phyloP scores from a whole-genome alignment of 2,888 invertebrate species.

The Pristionchus exspectatus region DNA sequence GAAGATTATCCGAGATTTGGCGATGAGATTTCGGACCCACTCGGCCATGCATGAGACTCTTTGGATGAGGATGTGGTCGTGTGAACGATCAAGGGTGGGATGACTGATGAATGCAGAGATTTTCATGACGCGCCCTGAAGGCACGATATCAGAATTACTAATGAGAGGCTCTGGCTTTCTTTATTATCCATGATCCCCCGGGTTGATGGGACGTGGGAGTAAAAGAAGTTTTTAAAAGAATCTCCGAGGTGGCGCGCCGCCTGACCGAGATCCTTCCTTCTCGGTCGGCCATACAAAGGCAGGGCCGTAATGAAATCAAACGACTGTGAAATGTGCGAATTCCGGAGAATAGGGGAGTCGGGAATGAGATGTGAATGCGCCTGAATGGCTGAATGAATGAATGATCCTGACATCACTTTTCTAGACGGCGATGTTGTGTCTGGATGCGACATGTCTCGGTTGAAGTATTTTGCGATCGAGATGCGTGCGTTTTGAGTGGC shows the following conservation, averaged over 20 bases:
- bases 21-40: not conserved
- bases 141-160: not conserved
- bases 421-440: not conserved
- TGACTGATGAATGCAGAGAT: not conserved
- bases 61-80: not conserved
- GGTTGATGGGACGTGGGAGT: not conserved
- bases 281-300: not conserved
- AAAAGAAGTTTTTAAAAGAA: not conserved
- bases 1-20: not conserved
- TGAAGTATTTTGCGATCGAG: not conserved
- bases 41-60: not conserved
- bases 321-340: not conserved
- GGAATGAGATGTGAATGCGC: not conserved
- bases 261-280: conserved; percentile 3
- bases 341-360: not conserved
- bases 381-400: not conserved
- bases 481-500: not conserved
- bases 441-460: not conserved
- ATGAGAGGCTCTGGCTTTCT: not conserved
- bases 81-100: not conserved
- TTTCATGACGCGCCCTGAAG: not conserved
- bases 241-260: not conserved
- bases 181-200: not conserved
- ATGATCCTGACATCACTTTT: not conserved
- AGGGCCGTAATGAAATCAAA: not conserved